Conservation (phyloP, 1,140 invertebrate genomes). For the Hylyphantes graminicola region DNA sequence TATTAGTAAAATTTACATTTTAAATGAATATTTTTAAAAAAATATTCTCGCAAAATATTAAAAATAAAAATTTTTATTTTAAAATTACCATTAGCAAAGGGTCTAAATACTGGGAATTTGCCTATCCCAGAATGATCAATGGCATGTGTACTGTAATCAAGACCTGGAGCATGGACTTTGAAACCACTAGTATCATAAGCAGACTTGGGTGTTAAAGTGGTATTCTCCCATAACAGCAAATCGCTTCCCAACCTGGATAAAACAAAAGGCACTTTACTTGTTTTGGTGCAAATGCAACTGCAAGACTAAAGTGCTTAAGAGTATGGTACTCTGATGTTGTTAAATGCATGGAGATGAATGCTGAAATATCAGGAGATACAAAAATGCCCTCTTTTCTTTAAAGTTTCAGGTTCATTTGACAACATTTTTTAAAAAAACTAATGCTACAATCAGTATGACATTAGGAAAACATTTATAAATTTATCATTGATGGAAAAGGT, state of each 20-base stretch:
- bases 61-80: neutral
- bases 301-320: neutral
- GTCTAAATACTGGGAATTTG: conserved; percentile 11
- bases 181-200: conserved; percentile 44
- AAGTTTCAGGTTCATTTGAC: too few relatives aligned
- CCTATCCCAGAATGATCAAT: conserved; percentile 1
- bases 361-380: too few relatives aligned
- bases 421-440: too few relatives aligned
- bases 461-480: too few relatives aligned
- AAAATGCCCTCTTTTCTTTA: too few relatives aligned
- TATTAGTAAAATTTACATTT: neutral
- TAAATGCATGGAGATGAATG: neutral
- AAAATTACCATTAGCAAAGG: conserved; percentile 46
- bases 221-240: conserved; percentile 43
- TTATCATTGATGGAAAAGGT: too few relatives aligned
- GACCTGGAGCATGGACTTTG: conserved; percentile 45
- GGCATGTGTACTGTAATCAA: conserved; percentile 7
- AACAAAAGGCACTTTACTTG: neutral
- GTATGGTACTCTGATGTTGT: neutral
- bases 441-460: too few relatives aligned
- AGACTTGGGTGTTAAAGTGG: conserved; percentile 1
- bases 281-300: neutral
- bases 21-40: too few relatives aligned
- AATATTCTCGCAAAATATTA: neutral
- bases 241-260: conserved; percentile 43